Conservation (phyloP, 1,140 invertebrate genomes). For the Cydia strobilella region DNA sequence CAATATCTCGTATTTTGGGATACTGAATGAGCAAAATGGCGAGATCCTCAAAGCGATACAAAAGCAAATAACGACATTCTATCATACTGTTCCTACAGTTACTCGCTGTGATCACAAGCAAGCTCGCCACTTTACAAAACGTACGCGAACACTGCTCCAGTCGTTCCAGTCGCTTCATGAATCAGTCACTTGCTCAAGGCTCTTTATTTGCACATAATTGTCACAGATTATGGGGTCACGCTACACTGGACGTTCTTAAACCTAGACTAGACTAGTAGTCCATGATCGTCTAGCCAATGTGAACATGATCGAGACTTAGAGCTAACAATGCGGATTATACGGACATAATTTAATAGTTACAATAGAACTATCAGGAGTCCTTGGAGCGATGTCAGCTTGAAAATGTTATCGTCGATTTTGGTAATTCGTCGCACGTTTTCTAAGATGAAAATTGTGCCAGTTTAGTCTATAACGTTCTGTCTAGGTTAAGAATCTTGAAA, state of each 20-base stretch:
- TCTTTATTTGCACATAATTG: too few relatives aligned
- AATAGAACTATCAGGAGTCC: neutral
- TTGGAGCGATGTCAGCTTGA: neutral
- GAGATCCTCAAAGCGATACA: too few relatives aligned
- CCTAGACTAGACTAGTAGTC: too few relatives aligned
- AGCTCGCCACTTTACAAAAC: slow-evolving; percentile 4
- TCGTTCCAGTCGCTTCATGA: neutral
- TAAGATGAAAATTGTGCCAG: neutral
- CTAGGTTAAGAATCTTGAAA: too few relatives aligned
- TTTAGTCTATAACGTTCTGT: too few relatives aligned
- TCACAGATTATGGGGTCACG: too few relatives aligned
- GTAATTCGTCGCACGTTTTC: neutral
- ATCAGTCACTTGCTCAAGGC: neutral
- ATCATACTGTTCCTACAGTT: neutral
- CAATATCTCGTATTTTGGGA: too few relatives aligned
- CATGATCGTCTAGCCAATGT: too few relatives aligned
- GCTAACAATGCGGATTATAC: neutral
- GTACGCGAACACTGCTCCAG: neutral
- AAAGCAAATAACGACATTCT: neutral
- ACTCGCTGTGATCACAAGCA: neutral
- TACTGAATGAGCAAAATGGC: too few relatives aligned
- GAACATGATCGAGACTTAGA: neutral
- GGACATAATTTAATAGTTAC: neutral
- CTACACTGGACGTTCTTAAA: too few relatives aligned
- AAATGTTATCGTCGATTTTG: neutral